Evolutionary conservation across 92 coral and sea anemone genomes (phyloP).

Genomic region (Porites divaricata): DNA sequence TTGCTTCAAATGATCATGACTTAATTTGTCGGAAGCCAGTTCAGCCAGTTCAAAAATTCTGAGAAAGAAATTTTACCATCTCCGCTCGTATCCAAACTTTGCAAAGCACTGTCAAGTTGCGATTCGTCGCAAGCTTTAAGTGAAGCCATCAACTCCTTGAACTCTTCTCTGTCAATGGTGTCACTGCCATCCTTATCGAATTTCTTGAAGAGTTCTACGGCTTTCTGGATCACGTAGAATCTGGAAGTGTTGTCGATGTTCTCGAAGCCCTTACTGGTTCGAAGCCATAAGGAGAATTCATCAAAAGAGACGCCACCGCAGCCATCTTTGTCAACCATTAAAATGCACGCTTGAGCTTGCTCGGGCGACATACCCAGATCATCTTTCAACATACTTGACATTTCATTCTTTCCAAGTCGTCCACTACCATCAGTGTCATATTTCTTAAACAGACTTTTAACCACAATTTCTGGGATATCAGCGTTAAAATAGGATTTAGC

Average conservation of each 20-base stretch:
- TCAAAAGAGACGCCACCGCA: conserved; percentile 74
- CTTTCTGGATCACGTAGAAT: conserved; percentile 69
- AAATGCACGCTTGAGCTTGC: conserved; percentile 73
- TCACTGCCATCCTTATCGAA: conserved; percentile 84
- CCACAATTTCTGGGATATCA: conserved; percentile 70
- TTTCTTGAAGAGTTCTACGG: conserved; percentile 82
- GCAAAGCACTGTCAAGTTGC: conserved; percentile 57
- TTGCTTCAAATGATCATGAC: neutral
- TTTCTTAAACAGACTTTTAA: conserved; percentile 80
- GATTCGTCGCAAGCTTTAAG: conserved; percentile 25
- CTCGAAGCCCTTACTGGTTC: conserved; percentile 67
- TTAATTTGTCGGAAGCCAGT: conserved; percentile 46
- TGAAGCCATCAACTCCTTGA: conserved; percentile 68
- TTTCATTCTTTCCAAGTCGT: conserved; percentile 66
- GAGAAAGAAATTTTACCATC: conserved; percentile 89
- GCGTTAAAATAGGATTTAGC: conserved; percentile 36
- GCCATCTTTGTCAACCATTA: conserved; percentile 91
- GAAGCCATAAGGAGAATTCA: conserved; percentile 83
- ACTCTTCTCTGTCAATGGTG: conserved; percentile 79
- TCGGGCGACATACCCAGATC: conserved; percentile 82
- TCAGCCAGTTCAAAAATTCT: conserved; percentile 86
- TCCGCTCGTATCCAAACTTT: conserved; percentile 79
- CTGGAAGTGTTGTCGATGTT: conserved; percentile 72
- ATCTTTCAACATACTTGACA: conserved; percentile 50
- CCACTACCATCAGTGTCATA: conserved; percentile 86